These are phyloP conservation scores for Macrocentrus cingulum DNA, from an alignment of 1,140 invertebrate species.

Conservation along the genomic window DNA sequence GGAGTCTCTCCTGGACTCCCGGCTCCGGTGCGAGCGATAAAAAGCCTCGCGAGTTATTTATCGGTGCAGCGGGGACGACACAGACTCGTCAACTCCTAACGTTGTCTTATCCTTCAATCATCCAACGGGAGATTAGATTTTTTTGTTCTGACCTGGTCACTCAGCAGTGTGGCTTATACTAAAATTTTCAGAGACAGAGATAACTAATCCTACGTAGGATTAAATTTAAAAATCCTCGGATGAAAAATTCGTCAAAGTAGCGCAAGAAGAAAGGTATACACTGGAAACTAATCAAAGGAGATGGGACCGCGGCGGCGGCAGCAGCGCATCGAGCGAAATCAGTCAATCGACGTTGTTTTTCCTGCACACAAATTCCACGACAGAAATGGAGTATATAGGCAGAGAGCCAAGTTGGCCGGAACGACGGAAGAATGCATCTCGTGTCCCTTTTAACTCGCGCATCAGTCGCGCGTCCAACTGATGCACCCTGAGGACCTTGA, in stretches of 20 bases:
- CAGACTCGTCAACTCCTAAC: slow-evolving; percentile 1
- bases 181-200: too few species aligned
- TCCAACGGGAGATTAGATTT: slow-evolving; percentile 7
- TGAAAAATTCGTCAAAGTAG: too few species aligned
- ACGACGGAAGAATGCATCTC: slow-evolving; percentile 35
- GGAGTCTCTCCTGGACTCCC: slow-evolving; percentile 15
- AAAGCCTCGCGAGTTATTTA: slow-evolving; percentile 47
- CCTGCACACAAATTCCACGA: background rate
- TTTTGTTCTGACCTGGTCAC: too few species aligned
- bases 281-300: too few species aligned
- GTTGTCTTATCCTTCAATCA: slow-evolving; percentile 12
- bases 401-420: slow-evolving; percentile 23
- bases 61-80: slow-evolving; percentile 34
- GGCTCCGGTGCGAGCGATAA: slow-evolving; percentile 31
- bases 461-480: slow-evolving; percentile 30
- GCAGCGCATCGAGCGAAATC: background rate
- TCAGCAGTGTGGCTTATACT: background rate
- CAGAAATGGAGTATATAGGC: slow-evolving; percentile 9
- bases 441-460: slow-evolving; percentile 27
- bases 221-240: too few species aligned
- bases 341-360: background rate
- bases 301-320: background rate
- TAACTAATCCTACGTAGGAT: too few species aligned
- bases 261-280: too few species aligned
- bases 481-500: slow-evolving; percentile 40